A percentile compares a stretch with the other conserved stretches of the same genome.
Conservation (phyloP, 1,140 invertebrate genomes). For the Solenopsis invicta region DNA sequence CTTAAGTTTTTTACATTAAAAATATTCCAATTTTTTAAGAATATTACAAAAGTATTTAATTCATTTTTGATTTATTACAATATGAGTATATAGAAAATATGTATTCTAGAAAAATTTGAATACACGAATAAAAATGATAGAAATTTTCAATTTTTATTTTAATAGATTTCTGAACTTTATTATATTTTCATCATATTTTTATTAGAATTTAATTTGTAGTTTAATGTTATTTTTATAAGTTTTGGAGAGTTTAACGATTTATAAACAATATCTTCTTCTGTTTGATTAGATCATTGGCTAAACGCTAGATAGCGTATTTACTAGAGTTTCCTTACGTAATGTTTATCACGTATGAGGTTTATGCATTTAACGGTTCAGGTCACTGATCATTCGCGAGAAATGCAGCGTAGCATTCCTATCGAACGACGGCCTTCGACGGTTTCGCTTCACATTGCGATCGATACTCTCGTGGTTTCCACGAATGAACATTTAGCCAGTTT, state of each 20-base stretch:
- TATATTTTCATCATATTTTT: not conserved
- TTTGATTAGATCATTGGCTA: not conserved
- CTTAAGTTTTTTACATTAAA: not conserved
- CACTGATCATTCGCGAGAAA: constrained; percentile 19
- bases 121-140: not conserved
- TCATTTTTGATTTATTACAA: not conserved
- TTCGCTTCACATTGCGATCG: constrained; percentile 68
- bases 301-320: not conserved
- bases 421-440: constrained; percentile 11
- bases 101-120: not conserved
- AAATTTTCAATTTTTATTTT: not conserved
- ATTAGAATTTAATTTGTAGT: not conserved
- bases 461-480: constrained; percentile 71
- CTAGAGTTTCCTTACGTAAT: constrained; percentile 12
- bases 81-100: not conserved
- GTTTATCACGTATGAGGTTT: constrained; percentile 16
- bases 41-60: not conserved
- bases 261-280: not conserved
- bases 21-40: not conserved
- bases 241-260: not conserved
- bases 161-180: not conserved
- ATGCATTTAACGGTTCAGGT: not conserved
- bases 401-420: constrained; percentile 17
- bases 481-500: constrained; percentile 71
- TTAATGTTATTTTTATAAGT: not conserved